Conservation (phyloP, 2,888 invertebrate species). For the Xanthostigma xanthostigma region DNA sequence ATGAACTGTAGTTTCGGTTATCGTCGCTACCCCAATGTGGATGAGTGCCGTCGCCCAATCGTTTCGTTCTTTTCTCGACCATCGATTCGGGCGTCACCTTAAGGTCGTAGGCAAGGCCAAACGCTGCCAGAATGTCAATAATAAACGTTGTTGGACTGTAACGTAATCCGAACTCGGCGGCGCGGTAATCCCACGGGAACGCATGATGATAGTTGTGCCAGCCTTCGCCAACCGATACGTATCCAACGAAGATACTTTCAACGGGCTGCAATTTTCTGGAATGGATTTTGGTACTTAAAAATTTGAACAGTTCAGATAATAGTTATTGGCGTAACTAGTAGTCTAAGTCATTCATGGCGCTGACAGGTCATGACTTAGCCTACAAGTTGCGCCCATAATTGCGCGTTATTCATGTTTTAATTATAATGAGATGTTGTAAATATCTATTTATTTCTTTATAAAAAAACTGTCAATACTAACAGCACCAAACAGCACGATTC, state of each 20-base stretch:
- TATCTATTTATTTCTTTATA: no score
- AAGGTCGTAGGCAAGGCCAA: constrained; percentile 49
- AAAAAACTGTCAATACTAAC: no score
- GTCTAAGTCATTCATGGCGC: no score
- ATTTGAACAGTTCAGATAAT: no score
- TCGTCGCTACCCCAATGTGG: constrained; percentile 28
- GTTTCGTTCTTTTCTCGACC: constrained; percentile 38
- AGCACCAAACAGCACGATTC: no score
- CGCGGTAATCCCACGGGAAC: constrained; percentile 52
- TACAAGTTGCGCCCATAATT: no score
- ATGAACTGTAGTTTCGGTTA: neutral
- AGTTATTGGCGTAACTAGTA: no score
- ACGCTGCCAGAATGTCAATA: constrained; percentile 41
- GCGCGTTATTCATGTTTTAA: no score
- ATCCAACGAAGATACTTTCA: constrained; percentile 46
- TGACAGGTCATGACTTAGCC: no score
- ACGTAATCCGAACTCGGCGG: constrained; percentile 36
- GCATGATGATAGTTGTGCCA: constrained; percentile 71
- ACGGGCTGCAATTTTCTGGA: constrained; percentile 42
- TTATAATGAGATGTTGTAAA: no score
- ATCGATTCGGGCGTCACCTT: constrained; percentile 29
- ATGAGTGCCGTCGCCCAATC: constrained; percentile 52
- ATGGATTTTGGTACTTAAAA: constrained; percentile 7
- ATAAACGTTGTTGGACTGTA: constrained; percentile 45
- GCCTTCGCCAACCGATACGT: constrained; percentile 46